phyloP scores from a whole-genome alignment of 1,140 invertebrate species.

The Drosophila seguyi region DNA sequence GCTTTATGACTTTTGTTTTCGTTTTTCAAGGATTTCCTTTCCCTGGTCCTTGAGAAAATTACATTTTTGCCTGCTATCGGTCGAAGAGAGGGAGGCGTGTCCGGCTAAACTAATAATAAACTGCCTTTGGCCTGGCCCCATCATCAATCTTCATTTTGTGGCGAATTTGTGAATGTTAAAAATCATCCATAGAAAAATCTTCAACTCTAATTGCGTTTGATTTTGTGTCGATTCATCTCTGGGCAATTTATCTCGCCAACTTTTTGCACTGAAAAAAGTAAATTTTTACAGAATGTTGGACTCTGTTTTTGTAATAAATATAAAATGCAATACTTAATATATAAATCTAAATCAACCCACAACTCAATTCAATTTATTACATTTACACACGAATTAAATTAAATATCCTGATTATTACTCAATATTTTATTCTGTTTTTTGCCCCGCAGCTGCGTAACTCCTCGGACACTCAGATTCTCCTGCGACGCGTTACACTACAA shows the following conservation, averaged over 20 bases:
- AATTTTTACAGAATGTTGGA: neutral
- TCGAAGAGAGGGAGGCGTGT: neutral
- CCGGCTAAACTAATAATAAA: slow-evolving; percentile 73
- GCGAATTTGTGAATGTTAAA: slow-evolving; percentile 42
- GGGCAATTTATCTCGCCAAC: slow-evolving; percentile 60
- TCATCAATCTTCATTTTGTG: slow-evolving; percentile 77
- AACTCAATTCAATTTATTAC: no score
- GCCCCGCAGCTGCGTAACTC: slow-evolving; percentile 88
- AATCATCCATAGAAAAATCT: slow-evolving; percentile 62
- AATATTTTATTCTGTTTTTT: slow-evolving; percentile 45
- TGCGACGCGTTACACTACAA: slow-evolving; percentile 89
- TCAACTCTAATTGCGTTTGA: slow-evolving; percentile 72
- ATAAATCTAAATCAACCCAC: no score
- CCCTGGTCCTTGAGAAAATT: slow-evolving; percentile 55
- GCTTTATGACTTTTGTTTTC: slow-evolving; percentile 74
- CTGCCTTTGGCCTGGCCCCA: slow-evolving; percentile 10
- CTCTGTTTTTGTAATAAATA: neutral
- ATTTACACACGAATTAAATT: no score
- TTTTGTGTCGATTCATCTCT: slow-evolving; percentile 65
- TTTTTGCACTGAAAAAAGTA: slow-evolving; percentile 12
- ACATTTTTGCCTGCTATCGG: slow-evolving; percentile 41
- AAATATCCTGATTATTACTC: neutral
- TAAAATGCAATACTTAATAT: neutral
- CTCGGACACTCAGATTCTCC: slow-evolving; percentile 88
- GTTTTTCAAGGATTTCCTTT: slow-evolving; percentile 5